Percentiles rank a stretch among this genome's conserved stretches.
Evolutionary conservation across 2,888 invertebrate genomes (phyloP).

Genomic region (Andrena hattorfiana): DNA sequence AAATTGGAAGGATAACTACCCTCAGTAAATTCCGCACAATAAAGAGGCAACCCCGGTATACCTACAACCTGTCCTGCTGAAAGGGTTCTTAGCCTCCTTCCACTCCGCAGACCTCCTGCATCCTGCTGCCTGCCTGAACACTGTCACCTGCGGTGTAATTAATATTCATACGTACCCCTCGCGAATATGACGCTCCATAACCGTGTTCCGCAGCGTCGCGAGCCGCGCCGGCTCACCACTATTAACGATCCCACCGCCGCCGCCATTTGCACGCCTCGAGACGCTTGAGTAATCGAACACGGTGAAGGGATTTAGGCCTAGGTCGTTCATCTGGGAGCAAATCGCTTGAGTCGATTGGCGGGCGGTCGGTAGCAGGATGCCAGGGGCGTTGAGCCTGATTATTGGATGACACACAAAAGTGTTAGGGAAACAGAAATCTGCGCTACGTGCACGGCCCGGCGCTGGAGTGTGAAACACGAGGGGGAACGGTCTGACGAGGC

Average conservation of each 20-base stretch:
- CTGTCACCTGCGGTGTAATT: slow-evolving; percentile 84
- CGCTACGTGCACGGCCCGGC: slow-evolving; percentile 15
- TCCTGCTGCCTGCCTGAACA: slow-evolving; percentile 78
- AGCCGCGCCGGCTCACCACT: not conserved
- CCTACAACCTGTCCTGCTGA: not conserved
- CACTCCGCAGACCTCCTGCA: slow-evolving; percentile 77
- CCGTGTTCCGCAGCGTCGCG: not conserved
- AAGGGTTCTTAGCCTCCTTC: slow-evolving; percentile 63
- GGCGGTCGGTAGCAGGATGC: slow-evolving; percentile 78
- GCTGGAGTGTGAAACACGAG: not conserved
- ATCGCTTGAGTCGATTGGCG: slow-evolving; percentile 78
- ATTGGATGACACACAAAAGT: slow-evolving; percentile 84
- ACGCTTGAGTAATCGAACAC: not conserved
- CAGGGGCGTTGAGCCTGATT: slow-evolving; percentile 76
- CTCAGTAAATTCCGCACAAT: not conserved
- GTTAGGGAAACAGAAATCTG: slow-evolving; percentile 83
- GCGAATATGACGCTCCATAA: slow-evolving; percentile 59
- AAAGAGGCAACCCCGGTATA: not conserved
- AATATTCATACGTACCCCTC: slow-evolving; percentile 82
- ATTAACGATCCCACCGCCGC: not conserved
- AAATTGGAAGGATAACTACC: too few relatives aligned
- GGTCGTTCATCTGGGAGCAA: slow-evolving; percentile 31
- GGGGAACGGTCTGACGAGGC: not conserved
- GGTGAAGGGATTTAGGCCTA: slow-evolving; percentile 10
- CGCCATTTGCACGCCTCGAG: not conserved